phyloP scores from a whole-genome alignment of 2,797 vertebrate species.

The Chelonia mydas region DNA sequence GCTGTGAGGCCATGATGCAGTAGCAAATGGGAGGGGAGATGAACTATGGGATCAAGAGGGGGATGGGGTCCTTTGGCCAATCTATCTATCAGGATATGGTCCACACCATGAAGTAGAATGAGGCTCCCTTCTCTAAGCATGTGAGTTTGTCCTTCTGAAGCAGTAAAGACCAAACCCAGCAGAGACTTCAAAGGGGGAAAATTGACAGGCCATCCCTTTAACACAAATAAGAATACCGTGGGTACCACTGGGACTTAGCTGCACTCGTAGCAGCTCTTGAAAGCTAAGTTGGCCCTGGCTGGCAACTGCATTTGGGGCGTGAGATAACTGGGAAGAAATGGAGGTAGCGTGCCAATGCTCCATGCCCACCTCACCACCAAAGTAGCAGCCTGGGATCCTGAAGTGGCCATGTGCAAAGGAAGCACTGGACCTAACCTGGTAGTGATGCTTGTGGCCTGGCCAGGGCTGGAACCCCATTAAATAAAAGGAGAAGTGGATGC shows the following conservation, averaged over 20 bases:
- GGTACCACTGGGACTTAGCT: not conserved
- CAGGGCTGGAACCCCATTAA: not conserved
- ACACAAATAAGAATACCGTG: not conserved
- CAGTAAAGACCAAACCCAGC: not conserved
- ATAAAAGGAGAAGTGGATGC: not conserved
- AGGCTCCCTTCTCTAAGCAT: not conserved
- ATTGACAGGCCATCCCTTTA: not conserved
- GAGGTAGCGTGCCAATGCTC: not conserved
- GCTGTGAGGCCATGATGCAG: fast-evolving
- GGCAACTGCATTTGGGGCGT: not conserved
- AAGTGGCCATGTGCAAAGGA: not conserved
- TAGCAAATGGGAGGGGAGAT: not conserved
- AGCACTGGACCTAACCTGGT: not conserved
- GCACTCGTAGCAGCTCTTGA: not conserved
- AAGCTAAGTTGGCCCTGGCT: not conserved
- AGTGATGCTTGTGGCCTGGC: not conserved
- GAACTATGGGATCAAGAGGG: not conserved
- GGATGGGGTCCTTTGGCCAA: not conserved
- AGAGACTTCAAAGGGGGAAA: not conserved
- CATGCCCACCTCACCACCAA: not conserved
- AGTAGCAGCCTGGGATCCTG: not conserved
- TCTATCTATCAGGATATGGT: not conserved
- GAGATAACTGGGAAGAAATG: not conserved
- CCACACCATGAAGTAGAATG: not conserved
- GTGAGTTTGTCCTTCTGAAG: not conserved